Conservation (phyloP, 1,140 invertebrate species). For the Brevipalpus yothersi region DNA sequence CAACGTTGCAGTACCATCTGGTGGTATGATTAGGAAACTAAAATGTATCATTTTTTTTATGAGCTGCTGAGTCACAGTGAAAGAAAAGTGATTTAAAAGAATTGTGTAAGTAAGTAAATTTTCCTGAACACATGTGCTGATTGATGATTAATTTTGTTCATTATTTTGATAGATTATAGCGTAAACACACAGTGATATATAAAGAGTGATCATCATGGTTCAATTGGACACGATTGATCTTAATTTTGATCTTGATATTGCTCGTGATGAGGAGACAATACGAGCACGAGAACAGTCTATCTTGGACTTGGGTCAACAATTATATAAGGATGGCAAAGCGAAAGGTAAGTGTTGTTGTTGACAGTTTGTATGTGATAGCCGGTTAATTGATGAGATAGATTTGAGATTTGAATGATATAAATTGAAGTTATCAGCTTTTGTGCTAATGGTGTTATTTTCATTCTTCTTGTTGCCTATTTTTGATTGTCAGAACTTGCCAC, state of each 20-base stretch:
- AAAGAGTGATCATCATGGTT: too few species aligned
- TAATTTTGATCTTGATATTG: neutral
- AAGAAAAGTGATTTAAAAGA: too few species aligned
- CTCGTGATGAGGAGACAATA: neutral
- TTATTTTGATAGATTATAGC: too few species aligned
- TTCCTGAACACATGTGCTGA: too few species aligned
- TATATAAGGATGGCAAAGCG: conserved; percentile 34
- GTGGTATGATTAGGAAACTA: too few species aligned
- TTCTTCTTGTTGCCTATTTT: conserved; percentile 5
- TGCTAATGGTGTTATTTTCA: neutral
- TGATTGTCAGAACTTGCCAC: conserved; percentile 45
- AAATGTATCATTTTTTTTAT: too few species aligned
- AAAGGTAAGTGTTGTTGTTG: conserved; percentile 5
- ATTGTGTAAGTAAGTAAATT: too few species aligned
- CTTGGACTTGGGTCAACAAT: conserved; percentile 58
- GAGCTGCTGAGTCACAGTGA: too few species aligned
- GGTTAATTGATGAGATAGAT: neutral
- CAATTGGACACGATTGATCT: too few species aligned
- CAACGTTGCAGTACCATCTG: too few species aligned
- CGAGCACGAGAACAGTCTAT: conserved; percentile 3
- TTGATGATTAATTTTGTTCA: too few species aligned
- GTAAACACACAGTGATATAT: too few species aligned
- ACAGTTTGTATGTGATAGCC: neutral
- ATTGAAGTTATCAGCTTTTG: neutral
- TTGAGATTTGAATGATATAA: neutral